A percentile compares a stretch with the other conserved stretches of the same genome.
These are phyloP conservation scores for Adelphocoris suturalis DNA, from an alignment of 2,888 invertebrate genomes.

Conservation along the genomic window DNA sequence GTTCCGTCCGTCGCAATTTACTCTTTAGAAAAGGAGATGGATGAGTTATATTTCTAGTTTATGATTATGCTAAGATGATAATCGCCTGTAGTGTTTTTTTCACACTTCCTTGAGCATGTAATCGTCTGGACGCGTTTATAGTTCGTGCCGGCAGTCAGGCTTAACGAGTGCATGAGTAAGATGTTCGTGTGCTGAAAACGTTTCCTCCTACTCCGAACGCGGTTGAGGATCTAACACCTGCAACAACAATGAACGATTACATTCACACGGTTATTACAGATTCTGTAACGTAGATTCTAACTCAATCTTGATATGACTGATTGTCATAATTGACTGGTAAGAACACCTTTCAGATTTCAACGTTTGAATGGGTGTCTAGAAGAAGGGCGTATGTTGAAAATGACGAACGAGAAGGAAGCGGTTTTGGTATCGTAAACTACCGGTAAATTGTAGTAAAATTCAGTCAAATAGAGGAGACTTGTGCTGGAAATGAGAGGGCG, in stretches of 20 bases:
- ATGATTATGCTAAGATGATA: constrained; percentile 35
- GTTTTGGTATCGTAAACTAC: no score
- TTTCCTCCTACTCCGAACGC: neutral
- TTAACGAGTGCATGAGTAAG: constrained; percentile 30
- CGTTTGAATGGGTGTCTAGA: no score
- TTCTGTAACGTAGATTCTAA: no score
- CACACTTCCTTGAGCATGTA: constrained; percentile 27
- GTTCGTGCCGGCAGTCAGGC: constrained; percentile 34
- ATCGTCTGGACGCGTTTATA: constrained; percentile 3
- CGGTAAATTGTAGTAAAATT: no score
- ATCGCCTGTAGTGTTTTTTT: constrained; percentile 19
- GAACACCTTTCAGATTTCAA: no score
- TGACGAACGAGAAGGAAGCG: no score
- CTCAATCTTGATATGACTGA: no score
- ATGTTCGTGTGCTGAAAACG: constrained; percentile 11
- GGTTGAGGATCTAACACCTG: neutral
- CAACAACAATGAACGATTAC: neutral
- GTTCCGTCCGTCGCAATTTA: constrained; percentile 30
- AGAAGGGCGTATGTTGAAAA: no score
- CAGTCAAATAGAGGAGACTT: no score
- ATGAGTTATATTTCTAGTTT: constrained; percentile 30
- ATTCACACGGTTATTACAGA: no score
- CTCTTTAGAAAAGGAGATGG: constrained; percentile 34
- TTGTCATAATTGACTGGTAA: no score
- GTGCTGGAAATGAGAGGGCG: no score